Conservation (phyloP, 2,888 invertebrate genomes). For the Eutolmus rufibarbis region DNA sequence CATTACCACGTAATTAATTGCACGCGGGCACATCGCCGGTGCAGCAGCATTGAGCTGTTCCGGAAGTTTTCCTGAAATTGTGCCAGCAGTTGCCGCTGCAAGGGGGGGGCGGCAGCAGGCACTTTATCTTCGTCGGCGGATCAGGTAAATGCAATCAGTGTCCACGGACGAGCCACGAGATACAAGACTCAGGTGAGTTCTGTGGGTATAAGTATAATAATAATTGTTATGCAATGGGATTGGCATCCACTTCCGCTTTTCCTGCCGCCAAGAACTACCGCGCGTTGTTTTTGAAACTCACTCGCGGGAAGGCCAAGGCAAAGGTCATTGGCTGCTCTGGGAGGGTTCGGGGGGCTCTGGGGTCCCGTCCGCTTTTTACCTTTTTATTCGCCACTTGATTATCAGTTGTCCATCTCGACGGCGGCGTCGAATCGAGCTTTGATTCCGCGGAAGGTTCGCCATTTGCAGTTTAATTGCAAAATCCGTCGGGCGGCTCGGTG, state of each 20-base stretch:
- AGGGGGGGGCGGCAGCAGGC: background rate
- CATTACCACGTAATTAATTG: slow-evolving; percentile 3
- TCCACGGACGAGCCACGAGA: background rate
- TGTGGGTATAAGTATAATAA: background rate
- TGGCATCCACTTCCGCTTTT: background rate
- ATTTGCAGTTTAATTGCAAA: background rate
- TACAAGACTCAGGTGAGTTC: background rate
- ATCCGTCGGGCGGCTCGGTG: background rate
- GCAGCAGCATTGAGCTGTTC: background rate
- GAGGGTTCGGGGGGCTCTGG: background rate
- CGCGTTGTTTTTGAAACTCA: background rate
- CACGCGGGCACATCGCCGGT: background rate
- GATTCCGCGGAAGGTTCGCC: background rate
- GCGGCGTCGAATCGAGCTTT: background rate
- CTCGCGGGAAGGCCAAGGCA: slow-evolving; percentile 1
- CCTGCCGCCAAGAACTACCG: background rate
- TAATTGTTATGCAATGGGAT: background rate
- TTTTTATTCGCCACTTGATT: background rate
- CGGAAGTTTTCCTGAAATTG: slow-evolving; percentile 6
- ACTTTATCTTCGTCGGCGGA: background rate
- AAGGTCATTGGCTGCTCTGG: slow-evolving; percentile 7
- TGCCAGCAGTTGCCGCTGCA: background rate
- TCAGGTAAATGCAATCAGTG: background rate
- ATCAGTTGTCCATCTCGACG: background rate
- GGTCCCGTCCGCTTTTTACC: background rate